A percentile compares a stretch with the other conserved stretches of the same genome.
Conservation (phyloP, 2,113 vertebrate species). For the Otocyon megalotis region DNA sequence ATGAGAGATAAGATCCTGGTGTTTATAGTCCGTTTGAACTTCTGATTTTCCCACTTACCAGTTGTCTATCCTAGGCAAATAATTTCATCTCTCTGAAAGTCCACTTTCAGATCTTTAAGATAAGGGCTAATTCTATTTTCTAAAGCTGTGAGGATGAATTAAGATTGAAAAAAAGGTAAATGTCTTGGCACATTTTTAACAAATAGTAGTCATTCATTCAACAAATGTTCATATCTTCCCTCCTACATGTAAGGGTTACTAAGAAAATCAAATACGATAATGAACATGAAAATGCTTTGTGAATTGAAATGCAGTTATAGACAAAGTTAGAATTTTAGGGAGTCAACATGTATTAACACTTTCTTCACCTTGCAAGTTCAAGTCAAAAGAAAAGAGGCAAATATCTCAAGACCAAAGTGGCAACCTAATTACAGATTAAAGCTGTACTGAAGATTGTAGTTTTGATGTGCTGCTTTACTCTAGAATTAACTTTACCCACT, state of each 20-base stretch:
- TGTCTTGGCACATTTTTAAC: conserved; percentile 2
- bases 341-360: background rate
- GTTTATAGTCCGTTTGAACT: background rate
- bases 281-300: background rate
- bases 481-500: background rate
- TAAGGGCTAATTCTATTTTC: conserved; percentile 29
- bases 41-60: background rate
- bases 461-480: conserved; percentile 23
- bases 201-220: conserved; percentile 16
- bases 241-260: background rate
- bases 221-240: background rate
- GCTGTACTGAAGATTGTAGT: background rate
- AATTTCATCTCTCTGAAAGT: background rate
- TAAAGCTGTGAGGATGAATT: conserved; percentile 6
- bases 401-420: conserved; percentile 30
- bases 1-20: background rate
- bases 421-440: conserved; percentile 34
- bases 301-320: background rate
- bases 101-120: conserved; percentile 20
- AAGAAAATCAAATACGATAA: conserved; percentile 6
- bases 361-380: background rate
- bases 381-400: background rate
- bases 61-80: background rate
- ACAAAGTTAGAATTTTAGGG: conserved; percentile 4
- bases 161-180: conserved; percentile 34